Conservation (phyloP, 2,888 invertebrate genomes). For the Dinocampus coccinellae region DNA sequence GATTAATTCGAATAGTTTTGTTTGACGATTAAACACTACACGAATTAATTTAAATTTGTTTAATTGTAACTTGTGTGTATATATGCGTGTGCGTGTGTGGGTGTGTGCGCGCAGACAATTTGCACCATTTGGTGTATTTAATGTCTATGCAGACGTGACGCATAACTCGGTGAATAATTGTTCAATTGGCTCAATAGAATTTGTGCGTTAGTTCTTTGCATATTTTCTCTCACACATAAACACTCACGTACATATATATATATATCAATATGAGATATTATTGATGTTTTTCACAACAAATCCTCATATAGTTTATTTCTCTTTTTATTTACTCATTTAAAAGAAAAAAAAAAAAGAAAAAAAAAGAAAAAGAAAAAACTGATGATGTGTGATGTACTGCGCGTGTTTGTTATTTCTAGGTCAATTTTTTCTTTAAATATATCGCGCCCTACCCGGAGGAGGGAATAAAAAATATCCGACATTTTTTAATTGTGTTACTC, state of each 20-base stretch:
- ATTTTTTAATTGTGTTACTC: too few species aligned
- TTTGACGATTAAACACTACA: neutral
- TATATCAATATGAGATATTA: neutral
- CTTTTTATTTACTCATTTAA: slow-evolving; percentile 14
- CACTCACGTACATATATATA: too few species aligned
- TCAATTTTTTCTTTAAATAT: neutral
- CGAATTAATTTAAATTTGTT: neutral
- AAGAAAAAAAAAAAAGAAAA: too few species aligned
- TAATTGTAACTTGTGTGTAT: neutral
- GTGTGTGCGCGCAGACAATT: too few species aligned
- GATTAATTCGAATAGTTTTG: neutral
- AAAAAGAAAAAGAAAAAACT: too few species aligned
- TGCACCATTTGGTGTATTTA: neutral
- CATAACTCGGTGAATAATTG: slow-evolving; percentile 45
- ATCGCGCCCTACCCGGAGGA: neutral
- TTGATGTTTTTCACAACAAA: neutral
- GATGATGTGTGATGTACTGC: neutral
- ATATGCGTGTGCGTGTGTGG: neutral
- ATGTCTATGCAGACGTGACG: neutral
- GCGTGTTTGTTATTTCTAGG: neutral
- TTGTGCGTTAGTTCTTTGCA: slow-evolving; percentile 44
- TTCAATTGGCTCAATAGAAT: slow-evolving; percentile 55
- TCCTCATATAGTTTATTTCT: neutral
- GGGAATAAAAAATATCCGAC: too few species aligned
- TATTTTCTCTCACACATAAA: neutral